Conservation (phyloP, 2,888 invertebrate species). For the Tridacna crocea region DNA sequence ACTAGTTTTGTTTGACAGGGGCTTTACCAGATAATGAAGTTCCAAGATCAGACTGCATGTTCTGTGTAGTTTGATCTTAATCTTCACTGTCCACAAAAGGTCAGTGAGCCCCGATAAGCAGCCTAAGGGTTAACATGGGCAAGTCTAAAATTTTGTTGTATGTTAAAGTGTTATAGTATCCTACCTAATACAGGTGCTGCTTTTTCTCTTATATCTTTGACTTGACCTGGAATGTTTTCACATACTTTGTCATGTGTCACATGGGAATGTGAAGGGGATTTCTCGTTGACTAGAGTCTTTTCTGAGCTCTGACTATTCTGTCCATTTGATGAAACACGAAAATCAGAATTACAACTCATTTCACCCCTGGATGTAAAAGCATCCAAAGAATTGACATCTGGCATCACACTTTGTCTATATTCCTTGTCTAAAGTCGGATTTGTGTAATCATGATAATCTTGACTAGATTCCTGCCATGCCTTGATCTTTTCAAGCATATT, state of each 20-base stretch:
- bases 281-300: slow-evolving; percentile 48
- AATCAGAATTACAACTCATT: slow-evolving; percentile 42
- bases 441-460: slow-evolving; percentile 60
- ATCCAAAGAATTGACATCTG: slow-evolving; percentile 46
- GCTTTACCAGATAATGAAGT: no score
- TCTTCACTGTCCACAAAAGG: no score
- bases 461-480: slow-evolving; percentile 74
- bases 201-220: slow-evolving; percentile 58
- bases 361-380: slow-evolving; percentile 55
- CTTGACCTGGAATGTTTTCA: slow-evolving; percentile 54
- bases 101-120: no score
- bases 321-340: slow-evolving; percentile 41
- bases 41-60: no score
- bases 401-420: slow-evolving; percentile 41
- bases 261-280: slow-evolving; percentile 35
- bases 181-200: slow-evolving; percentile 61
- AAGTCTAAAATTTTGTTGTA: background rate
- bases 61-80: no score
- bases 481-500: slow-evolving; percentile 75
- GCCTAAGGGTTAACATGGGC: no score
- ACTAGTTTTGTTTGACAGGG: no score
- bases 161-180: background rate
- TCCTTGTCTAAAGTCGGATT: slow-evolving; percentile 49
- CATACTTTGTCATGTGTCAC: slow-evolving; percentile 35
- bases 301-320: slow-evolving; percentile 50